Evolutionary conservation across 2,888 invertebrate genomes (phyloP).

Genomic region (Dicranocentrus wangi): DNA sequence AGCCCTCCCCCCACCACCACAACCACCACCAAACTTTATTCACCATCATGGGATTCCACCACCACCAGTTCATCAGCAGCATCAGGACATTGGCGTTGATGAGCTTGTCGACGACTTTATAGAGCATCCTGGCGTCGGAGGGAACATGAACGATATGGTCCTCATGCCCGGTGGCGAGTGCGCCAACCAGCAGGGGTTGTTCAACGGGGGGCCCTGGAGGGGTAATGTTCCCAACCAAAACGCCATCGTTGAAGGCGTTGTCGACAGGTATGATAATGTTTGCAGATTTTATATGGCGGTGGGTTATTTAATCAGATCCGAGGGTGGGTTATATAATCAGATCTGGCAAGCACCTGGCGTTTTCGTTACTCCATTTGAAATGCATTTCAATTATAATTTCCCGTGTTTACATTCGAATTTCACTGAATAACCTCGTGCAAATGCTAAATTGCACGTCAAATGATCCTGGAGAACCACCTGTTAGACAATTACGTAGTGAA

Average conservation of each 20-base stretch:
- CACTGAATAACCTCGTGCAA: too few species aligned
- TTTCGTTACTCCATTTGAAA: too few species aligned
- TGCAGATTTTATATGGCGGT: not conserved
- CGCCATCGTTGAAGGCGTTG: not conserved
- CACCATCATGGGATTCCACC: not conserved
- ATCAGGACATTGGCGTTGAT: conserved; percentile 21
- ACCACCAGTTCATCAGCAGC: not conserved
- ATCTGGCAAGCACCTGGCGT: too few species aligned
- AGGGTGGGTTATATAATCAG: too few species aligned
- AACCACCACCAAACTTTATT: not conserved
- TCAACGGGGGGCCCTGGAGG: conserved; percentile 17
- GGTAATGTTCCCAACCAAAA: not conserved
- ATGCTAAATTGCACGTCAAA: too few species aligned
- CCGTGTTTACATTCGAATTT: too few species aligned
- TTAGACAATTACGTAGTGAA: too few species aligned
- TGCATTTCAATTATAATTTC: too few species aligned
- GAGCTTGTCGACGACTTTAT: conserved; percentile 55
- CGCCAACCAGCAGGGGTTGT: too few species aligned
- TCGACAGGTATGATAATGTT: not conserved
- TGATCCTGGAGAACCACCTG: too few species aligned
- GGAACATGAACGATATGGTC: conserved; percentile 11
- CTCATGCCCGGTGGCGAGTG: not conserved
- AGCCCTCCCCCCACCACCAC: not conserved
- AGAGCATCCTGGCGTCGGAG: conserved; percentile 15
- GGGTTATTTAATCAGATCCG: not conserved